phyloP scores from a whole-genome alignment of 2,113 vertebrate genomes.

The Rutilus rutilus region DNA sequence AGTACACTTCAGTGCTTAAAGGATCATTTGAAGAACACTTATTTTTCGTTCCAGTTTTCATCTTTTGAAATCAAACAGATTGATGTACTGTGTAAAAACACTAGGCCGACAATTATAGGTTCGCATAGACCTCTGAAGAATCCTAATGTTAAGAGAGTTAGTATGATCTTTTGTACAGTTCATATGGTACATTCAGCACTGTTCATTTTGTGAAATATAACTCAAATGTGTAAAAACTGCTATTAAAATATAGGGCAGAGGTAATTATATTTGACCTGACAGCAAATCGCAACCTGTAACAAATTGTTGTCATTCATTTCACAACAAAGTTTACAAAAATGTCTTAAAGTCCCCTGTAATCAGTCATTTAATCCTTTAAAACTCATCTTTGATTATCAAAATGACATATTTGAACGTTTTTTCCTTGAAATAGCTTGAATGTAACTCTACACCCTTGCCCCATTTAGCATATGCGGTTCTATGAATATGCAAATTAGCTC shows the following conservation, averaged over 20 bases:
- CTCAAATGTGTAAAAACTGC: neutral
- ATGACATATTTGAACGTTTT: too few relatives aligned
- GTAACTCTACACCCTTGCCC: too few relatives aligned
- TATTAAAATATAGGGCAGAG: neutral
- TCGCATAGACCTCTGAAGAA: neutral
- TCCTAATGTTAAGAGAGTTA: too few relatives aligned
- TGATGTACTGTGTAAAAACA: neutral
- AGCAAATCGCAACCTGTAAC: neutral
- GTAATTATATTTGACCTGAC: neutral
- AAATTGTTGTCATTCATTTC: neutral
- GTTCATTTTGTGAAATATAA: neutral
- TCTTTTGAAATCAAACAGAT: neutral
- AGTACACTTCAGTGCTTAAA: too few relatives aligned
- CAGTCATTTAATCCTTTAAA: too few relatives aligned
- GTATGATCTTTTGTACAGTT: neutral
- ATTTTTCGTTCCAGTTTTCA: neutral
- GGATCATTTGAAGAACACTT: neutral
- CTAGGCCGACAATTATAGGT: neutral
- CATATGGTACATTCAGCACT: neutral
- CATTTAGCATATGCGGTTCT: too few relatives aligned
- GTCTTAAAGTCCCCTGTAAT: too few relatives aligned
- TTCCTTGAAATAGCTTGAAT: too few relatives aligned
- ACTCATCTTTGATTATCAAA: too few relatives aligned
- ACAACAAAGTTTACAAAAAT: neutral
- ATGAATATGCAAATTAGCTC: too few relatives aligned